These are phyloP conservation scores for Phortica magna DNA, from an alignment of 2,888 invertebrate genomes.

Conservation along the genomic window DNA sequence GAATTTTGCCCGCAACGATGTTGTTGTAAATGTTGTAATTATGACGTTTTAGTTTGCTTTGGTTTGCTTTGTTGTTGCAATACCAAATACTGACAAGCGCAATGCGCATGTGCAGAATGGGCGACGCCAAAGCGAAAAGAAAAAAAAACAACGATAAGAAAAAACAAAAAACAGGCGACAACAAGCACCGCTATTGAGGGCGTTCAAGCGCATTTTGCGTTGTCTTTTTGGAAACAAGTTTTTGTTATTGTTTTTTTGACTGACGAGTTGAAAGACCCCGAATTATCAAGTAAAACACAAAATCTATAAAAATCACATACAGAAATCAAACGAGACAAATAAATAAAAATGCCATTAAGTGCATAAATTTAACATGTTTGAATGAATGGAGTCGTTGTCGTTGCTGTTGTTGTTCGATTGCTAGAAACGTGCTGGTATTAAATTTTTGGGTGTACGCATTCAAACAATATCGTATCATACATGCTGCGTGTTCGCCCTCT, in stretches of 20 bases:
- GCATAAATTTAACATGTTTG: constrained; percentile 28
- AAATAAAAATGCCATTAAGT: constrained; percentile 29
- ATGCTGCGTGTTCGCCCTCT: background rate
- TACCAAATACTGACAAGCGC: background rate
- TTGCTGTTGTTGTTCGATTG: constrained; percentile 11
- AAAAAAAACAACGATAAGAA: background rate
- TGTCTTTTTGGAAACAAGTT: background rate
- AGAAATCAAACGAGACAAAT: constrained; percentile 7
- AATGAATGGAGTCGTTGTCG: background rate
- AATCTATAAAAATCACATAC: background rate
- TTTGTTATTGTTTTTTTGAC: background rate
- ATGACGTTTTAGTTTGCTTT: constrained; percentile 23
- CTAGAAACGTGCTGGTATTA: constrained; percentile 70
- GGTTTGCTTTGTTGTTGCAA: background rate
- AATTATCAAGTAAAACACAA: constrained; percentile 10
- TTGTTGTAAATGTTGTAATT: constrained; percentile 23
- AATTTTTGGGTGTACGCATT: constrained; percentile 7
- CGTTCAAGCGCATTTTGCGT: background rate
- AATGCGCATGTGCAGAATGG: background rate
- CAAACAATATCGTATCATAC: background rate
- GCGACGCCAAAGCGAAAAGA: background rate
- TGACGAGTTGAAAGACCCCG: constrained; percentile 16
- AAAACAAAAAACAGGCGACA: background rate
- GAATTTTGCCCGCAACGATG: background rate
- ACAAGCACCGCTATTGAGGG: background rate